Conservation (phyloP, 2,888 invertebrate species). For the Hirtodrosophila alboralis region DNA sequence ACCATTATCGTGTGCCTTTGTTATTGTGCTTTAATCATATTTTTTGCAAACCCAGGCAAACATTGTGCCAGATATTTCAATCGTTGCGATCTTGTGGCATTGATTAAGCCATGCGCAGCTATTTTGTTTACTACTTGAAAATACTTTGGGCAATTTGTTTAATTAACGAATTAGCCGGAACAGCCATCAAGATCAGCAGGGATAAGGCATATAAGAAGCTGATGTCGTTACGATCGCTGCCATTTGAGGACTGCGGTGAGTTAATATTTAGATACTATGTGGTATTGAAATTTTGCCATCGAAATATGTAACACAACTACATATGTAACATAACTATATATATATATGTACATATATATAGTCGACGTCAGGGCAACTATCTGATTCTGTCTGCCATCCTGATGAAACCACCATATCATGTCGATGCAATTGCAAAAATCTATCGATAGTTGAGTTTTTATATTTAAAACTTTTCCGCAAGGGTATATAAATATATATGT, state of each 20-base stretch:
- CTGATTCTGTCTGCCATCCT: too few relatives aligned
- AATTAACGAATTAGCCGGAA: conserved; percentile 25
- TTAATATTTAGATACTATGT: conserved; percentile 1
- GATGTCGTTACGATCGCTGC: conserved; percentile 57
- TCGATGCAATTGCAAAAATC: too few relatives aligned
- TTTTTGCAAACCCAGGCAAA: conserved; percentile 18
- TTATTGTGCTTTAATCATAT: conserved; percentile 45
- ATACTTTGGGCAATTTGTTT: conserved; percentile 51
- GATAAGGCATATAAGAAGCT: conserved; percentile 46
- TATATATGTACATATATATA: too few relatives aligned
- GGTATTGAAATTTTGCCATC: too few relatives aligned
- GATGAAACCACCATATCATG: too few relatives aligned
- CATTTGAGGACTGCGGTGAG: conserved; percentile 82
- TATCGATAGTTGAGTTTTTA: too few relatives aligned
- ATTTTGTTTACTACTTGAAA: conserved; percentile 62
- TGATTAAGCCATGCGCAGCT: conserved; percentile 61
- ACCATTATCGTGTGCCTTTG: conserved; percentile 51
- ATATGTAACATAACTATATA: too few relatives aligned
- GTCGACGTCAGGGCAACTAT: too few relatives aligned
- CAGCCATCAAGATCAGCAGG: conserved; percentile 19
- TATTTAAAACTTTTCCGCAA: too few relatives aligned
- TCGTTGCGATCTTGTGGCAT: conserved; percentile 35
- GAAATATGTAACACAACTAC: too few relatives aligned
- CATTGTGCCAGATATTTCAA: conserved; percentile 51
- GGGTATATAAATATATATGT: too few relatives aligned